These are phyloP conservation scores for Mimumesa dahlbomi DNA, from an alignment of 2,888 invertebrate species.

Conservation along the genomic window DNA sequence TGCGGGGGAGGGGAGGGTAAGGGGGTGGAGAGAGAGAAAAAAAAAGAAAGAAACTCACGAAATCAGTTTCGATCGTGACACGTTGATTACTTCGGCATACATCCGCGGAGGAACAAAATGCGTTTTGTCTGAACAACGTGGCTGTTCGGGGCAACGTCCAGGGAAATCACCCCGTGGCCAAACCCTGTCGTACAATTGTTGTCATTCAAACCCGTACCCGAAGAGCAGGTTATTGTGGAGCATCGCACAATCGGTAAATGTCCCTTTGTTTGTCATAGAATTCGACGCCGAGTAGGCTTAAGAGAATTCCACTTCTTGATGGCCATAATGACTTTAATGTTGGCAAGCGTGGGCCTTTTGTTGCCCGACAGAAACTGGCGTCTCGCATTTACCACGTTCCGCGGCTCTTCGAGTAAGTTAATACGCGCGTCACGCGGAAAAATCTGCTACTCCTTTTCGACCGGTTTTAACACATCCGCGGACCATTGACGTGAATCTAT, in stretches of 20 bases:
- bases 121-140: neutral
- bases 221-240: conserved; percentile 51
- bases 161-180: conserved; percentile 25
- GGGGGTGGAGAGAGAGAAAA: too few species aligned
- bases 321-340: conserved; percentile 44
- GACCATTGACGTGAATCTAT: too few species aligned
- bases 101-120: neutral
- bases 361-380: too few species aligned
- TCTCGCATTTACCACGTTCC: too few species aligned
- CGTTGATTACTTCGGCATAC: conserved; percentile 12
- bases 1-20: too few species aligned
- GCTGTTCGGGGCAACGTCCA: conserved; percentile 11
- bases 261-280: conserved; percentile 52
- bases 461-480: too few species aligned
- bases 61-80: conserved; percentile 4
- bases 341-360: conserved; percentile 3
- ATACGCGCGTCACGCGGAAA: too few species aligned
- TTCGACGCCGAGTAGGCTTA: conserved; percentile 31
- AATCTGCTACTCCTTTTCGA: too few species aligned
- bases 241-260: conserved; percentile 50
- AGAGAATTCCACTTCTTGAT: conserved; percentile 20
- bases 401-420: too few species aligned
- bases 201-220: conserved; percentile 43
- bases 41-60: neutral
- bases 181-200: conserved; percentile 37